Conservation (phyloP, 1,140 invertebrate genomes). For the Drosophila insularis region DNA sequence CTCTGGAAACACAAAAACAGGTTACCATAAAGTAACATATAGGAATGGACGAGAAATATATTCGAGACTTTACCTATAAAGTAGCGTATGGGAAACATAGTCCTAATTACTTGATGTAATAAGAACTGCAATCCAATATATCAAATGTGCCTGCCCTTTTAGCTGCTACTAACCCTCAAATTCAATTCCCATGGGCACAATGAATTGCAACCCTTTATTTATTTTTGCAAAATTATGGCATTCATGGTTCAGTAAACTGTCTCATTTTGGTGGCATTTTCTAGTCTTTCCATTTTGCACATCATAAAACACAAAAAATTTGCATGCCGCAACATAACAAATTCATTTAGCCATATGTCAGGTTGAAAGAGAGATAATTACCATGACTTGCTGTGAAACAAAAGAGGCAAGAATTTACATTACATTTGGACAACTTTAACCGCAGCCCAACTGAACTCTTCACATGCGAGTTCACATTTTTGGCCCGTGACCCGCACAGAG, state of each 20-base stretch:
- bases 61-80: no score
- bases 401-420: conserved; percentile 61
- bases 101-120: not conserved
- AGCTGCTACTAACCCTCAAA: not conserved
- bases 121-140: not conserved
- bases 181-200: not conserved
- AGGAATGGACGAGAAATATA: no score
- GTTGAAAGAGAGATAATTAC: conserved; percentile 52
- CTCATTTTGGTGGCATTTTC: conserved; percentile 14
- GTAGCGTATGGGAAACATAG: no score
- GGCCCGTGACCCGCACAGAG: conserved; percentile 61
- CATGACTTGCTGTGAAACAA: conserved; percentile 60
- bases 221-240: not conserved
- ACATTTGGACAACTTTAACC: conserved; percentile 40
- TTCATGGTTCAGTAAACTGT: conserved; percentile 11
- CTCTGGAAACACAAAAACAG: no score
- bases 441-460: conserved; percentile 41
- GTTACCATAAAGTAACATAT: no score
- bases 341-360: conserved; percentile 46
- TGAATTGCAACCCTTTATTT: not conserved
- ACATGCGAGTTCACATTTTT: conserved; percentile 77
- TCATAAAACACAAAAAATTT: conserved; percentile 21
- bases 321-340: conserved; percentile 20
- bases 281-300: conserved; percentile 30
- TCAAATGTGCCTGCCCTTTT: not conserved